Conservation (phyloP, 2,888 invertebrate genomes). For the Myathropa florea region DNA sequence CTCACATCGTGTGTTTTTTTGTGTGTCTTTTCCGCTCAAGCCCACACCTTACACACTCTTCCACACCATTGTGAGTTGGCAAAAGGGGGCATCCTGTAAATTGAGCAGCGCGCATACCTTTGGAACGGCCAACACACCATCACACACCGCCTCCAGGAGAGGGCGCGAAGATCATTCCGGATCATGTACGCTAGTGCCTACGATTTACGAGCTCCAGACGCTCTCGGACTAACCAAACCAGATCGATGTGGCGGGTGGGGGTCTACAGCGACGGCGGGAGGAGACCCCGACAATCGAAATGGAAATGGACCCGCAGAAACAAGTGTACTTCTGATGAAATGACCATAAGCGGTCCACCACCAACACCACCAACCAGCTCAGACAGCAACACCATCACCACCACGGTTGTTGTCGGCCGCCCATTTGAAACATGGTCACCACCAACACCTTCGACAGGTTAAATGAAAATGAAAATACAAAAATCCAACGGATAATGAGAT, state of each 20-base stretch:
- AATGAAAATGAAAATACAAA: conserved; percentile 62
- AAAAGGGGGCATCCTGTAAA: conserved; percentile 60
- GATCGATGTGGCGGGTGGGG: conserved; percentile 20
- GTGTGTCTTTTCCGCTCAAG: conserved; percentile 25
- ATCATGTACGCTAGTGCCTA: conserved; percentile 70
- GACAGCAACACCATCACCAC: too few species aligned
- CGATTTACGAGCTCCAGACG: conserved; percentile 69
- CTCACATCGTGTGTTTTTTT: conserved; percentile 19
- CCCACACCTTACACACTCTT: conserved; percentile 57
- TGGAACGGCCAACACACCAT: conserved; percentile 35
- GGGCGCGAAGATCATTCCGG: conserved; percentile 70
- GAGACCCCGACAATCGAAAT: conserved; percentile 59
- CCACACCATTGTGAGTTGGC: conserved; percentile 1
- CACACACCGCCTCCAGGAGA: conserved; percentile 60
- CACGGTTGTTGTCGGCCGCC: conserved; percentile 57
- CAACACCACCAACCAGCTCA: conserved; percentile 20
- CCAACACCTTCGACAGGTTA: conserved; percentile 81
- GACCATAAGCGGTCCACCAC: conserved; percentile 66
- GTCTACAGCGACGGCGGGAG: background rate
- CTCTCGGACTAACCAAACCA: conserved; percentile 56
- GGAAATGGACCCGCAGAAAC: conserved; percentile 71
- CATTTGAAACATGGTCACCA: conserved; percentile 79
- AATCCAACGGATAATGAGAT: conserved; percentile 63
- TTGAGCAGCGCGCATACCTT: conserved; percentile 50
- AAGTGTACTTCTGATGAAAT: conserved; percentile 71